Evolutionary conservation across 2,888 invertebrate species (phyloP), one percentile per base, ranked within the genome.

Genomic region (Heliconius cydno): DNA sequence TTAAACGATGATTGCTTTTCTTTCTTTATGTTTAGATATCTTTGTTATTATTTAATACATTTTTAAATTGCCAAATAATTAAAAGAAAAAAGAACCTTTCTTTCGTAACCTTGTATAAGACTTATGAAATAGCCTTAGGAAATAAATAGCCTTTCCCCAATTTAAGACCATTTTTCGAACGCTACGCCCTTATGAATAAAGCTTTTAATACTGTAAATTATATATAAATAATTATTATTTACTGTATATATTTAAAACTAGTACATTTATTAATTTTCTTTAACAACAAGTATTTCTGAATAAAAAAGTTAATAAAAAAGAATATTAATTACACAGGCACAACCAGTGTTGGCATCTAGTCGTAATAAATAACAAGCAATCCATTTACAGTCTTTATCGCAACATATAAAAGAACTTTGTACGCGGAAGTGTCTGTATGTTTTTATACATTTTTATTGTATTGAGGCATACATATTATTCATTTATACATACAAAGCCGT

Each of bases 361-460:
- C 38, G 38, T 38, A 67, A 52, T 73, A 73, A 57, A n/a, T 73
- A 73, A 57, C 57, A 73, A 60, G 57, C 73, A 60, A 57, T 34
- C 52, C 57, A 73, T 57, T 73, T 73, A 60, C 34, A 73, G 57
- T 60, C 13, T 73, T 65, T 75, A 65, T 75, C 60, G 60, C 19
- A 12, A 41, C 25, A 65, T 19, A 30, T 28, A 41, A 60, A 52
- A 78, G 67, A 74, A 68, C 41, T 63, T 28, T 22, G n/a, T 74
- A 86, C 83, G 77, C 85, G 87, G 88, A 89, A 89, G 85, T 86
- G 84, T 84, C 81, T 85, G 84, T 85, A 85, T 84, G 85, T 89
- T 91, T 90, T 90, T 90, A 83, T 85, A 82, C 84, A 82, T 85
- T 86, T 87, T 86, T 87, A 86, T 88, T 88, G 86, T 87, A 85